Evolutionary conservation across 92 coral and sea anemone genomes (phyloP), one percentile per base, ranked within the genome.

Genomic region (Zoanthus sociatus): DNA sequence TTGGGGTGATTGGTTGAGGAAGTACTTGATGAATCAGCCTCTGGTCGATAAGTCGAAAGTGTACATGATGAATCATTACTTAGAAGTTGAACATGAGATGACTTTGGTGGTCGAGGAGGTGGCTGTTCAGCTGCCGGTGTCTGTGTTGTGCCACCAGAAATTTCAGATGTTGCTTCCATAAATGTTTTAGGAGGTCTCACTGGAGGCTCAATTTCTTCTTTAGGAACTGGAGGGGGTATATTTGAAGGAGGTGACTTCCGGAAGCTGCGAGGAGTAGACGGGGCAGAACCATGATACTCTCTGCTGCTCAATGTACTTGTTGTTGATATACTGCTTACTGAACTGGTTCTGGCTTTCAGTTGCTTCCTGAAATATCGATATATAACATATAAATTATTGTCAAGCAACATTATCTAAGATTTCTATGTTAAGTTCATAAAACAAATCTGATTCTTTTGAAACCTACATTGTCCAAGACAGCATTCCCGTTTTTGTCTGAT

Each of bases 391-490:
- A 18, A 69, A 7, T 0, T 9, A 9, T 9, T 69, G 74, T 30
- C 46, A 30, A 32, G 15, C 46, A 10, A 20, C 21, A 20, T 7
- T 10, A 69, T 10, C 46, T 9, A 69, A 30, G 4, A 33, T 7
- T 20, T 9, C 32, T 10, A 2, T 63, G 26, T 9, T 6, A 69
- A 69, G 3, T 69, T 32, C 45, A 31, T 7, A 31, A 8, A 69
- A 9, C 16, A 69, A 26, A 30, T 26, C 15, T 33, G 46, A 78
- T 42, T 1, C 14, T 26, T 4, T 44, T 20, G 1, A 0, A 17
- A 78, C 99, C 77, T 79, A 97, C 99, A 97, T 97, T 53, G 99
- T 93, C 98, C 99, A 97, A 16, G 99, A 94, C 78, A 97, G 88
- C 66, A 97, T 86, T 42, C 99, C 99, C 16, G 97, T 97, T 73